Evolutionary conservation across 2,113 vertebrate genomes (phyloP).

Genomic region (Taurulus bubalis): DNA sequence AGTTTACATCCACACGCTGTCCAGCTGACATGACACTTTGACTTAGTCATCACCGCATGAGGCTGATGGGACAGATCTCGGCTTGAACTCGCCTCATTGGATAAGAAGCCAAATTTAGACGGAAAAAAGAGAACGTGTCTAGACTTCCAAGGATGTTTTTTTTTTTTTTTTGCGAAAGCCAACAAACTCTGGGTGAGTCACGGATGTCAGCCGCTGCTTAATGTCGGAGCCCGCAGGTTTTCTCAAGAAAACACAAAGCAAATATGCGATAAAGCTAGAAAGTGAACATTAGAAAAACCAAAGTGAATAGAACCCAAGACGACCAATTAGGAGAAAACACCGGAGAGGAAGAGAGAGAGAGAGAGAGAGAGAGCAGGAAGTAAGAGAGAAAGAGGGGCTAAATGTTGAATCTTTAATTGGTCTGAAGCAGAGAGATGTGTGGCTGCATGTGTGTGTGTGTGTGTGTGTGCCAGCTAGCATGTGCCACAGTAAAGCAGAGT

Average conservation of each 20-base stretch:
- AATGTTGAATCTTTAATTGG: conserved; percentile 73
- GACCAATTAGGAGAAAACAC: conserved; percentile 66
- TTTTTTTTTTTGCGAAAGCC: background rate
- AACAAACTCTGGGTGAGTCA: conserved; percentile 28
- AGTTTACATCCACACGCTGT: background rate
- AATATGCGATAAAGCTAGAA: conserved; percentile 44
- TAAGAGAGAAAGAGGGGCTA: conserved; percentile 47
- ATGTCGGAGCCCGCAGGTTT: conserved; percentile 4
- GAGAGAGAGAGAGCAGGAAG: conserved; percentile 45
- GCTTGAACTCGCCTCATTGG: background rate
- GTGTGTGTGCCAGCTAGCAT: conserved; percentile 43
- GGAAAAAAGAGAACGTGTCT: background rate
- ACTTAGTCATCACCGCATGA: background rate
- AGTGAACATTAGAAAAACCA: conserved; percentile 25
- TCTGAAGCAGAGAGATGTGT: conserved; percentile 57
- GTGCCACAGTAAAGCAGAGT: conserved; percentile 52
- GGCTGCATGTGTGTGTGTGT: background rate
- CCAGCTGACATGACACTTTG: background rate
- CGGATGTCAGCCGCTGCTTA: conserved; percentile 16
- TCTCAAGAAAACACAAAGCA: background rate
- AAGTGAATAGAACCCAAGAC: conserved; percentile 44
- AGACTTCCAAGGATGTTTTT: background rate
- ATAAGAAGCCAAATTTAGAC: conserved; percentile 8
- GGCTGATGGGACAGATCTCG: background rate
- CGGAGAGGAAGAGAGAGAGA: conserved; percentile 17